A percentile compares a stretch with the other conserved stretches of the same genome.
phyloP scores from a whole-genome alignment of 1,140 invertebrate species.

The Ceratosolen fusciceps region DNA sequence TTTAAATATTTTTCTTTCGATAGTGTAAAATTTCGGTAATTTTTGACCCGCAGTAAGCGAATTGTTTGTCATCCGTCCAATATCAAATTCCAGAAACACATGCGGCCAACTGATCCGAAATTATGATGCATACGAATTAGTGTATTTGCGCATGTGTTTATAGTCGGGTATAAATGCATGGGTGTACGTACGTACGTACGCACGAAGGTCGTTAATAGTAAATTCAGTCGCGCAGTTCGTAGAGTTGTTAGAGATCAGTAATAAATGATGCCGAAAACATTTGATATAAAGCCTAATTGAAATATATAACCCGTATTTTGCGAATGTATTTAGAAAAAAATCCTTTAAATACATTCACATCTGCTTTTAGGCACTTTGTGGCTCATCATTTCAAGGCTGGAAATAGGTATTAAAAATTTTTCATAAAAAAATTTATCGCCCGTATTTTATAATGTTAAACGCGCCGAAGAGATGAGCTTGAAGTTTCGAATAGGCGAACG shows the following conservation, averaged over 20 bases:
- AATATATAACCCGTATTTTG: not conserved
- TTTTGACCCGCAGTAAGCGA: not conserved
- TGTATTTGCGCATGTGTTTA: not conserved
- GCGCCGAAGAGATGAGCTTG: not conserved
- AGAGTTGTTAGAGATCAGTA: too few species aligned
- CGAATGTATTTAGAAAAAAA: not conserved
- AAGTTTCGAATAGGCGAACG: too few species aligned
- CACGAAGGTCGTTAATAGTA: not conserved
- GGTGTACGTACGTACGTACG: not conserved
- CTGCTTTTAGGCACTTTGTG: not conserved
- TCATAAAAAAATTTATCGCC: not conserved
- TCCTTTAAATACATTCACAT: not conserved
- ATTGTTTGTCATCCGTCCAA: not conserved
- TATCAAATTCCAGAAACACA: slow-evolving; percentile 6
- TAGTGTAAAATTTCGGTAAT: not conserved
- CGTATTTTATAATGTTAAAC: not conserved
- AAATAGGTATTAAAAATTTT: not conserved
- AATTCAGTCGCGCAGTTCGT: not conserved
- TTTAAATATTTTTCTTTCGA: not conserved
- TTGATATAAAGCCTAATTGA: not conserved
- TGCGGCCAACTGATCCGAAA: slow-evolving; percentile 8
- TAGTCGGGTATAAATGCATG: not conserved
- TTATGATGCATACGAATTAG: slow-evolving; percentile 2
- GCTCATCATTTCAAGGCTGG: not conserved
- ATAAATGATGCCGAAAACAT: not conserved